A percentile compares a stretch with the other conserved stretches of the same genome.
Conservation (phyloP, 2,888 invertebrate genomes). For the Prostheceraeus crozeri region DNA sequence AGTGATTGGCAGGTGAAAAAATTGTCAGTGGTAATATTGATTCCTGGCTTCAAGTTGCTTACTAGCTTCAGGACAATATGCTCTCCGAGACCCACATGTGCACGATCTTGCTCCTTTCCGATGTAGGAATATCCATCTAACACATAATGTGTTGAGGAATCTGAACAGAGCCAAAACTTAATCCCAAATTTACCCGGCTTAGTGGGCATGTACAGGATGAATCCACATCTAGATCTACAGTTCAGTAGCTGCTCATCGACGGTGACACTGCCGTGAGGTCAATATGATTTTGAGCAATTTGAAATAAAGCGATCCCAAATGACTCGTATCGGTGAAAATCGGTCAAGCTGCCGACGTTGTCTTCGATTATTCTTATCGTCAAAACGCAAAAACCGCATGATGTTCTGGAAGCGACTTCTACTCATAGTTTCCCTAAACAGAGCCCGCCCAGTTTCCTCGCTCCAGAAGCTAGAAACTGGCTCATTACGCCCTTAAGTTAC, state of each 20-base stretch:
- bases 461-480: conserved; percentile 17
- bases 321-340: conserved; percentile 1
- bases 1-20: conserved; percentile 17
- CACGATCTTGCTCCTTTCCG: conserved; percentile 20
- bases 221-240: conserved; percentile 11
- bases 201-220: conserved; percentile 21
- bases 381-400: conserved; percentile 19
- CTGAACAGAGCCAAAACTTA: conserved; percentile 7
- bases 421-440: conserved; percentile 9
- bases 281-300: conserved; percentile 20
- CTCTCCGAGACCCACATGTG: conserved; percentile 12
- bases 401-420: conserved; percentile 9
- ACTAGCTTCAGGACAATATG: conserved; percentile 10
- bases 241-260: conserved; percentile 16
- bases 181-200: conserved; percentile 26
- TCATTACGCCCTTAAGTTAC: conserved; percentile 1
- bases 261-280: conserved; percentile 9
- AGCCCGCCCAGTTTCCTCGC: conserved; percentile 18
- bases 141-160: conserved; percentile 9
- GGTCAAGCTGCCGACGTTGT: conserved; percentile 8
- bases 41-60: conserved; percentile 8
- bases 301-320: conserved; percentile 13
- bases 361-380: conserved; percentile 22
- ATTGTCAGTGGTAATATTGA: conserved; percentile 21
- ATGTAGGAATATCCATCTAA: conserved; percentile 11